Base-by-base conservation (phyloP, 2,888 invertebrate species). In the Lomographa bimaculata region DNA sequence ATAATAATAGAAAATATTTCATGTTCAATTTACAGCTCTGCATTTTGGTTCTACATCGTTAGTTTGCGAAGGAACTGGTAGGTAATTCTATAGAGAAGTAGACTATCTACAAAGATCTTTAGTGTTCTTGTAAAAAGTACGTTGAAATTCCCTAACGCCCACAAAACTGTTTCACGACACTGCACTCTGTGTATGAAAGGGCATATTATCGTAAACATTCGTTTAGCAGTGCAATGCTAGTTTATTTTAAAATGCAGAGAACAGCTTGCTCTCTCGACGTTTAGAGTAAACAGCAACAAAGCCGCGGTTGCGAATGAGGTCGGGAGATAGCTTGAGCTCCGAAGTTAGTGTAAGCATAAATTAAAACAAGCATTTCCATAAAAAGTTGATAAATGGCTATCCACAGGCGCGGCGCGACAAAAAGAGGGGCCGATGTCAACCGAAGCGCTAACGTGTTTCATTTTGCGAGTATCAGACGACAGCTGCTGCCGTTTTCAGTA, bases 371-470 rank as follows among this genome's bases (percentile, higher is more conserved):
- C 72, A 71, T 80, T 80, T 72, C 69, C 71, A 80, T 83, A 87
- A 87, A 87, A 89, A 87, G 83, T 84, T 86, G 86, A 89, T 84
- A 86, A 87, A 87, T 87, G 79, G 79, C 73, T 68, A 66, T 81
- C 68, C 79, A 71, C 82, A 75, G 79, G 75, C 82, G 75, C 79
- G 77, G 76, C 62, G 58, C 72, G 71, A 76, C 79, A 81, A 86
- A 87, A 87, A 84, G 80, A 71, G 73, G 71, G 69, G 71, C 75
- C 77, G 74, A 71, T 81, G 81, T 75, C 78, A 76, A 68, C 73
- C 71, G 71, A 76, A 73, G 76, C 79, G 79, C 73, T 83, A 82
- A 83, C 79, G 79, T 80, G 82, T 79, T 85, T 84, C 82, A 85
- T 87, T 84, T 86, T 79, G 75, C 77, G 65, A 46, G 71, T 76